phyloP scores from a whole-genome alignment of 2,888 invertebrate genomes.

The Danaus chrysippus region DNA sequence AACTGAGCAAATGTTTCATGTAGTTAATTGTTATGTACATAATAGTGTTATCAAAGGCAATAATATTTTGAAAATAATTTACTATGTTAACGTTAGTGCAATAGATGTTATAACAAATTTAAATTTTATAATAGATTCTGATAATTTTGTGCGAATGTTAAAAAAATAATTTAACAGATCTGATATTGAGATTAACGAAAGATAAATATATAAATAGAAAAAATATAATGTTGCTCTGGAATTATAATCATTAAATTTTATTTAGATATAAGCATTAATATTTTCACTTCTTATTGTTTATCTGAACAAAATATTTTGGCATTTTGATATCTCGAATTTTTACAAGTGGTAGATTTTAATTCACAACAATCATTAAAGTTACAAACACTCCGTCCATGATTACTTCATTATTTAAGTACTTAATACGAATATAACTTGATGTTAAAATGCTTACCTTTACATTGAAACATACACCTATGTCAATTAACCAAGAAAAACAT shows the following conservation, averaged over 20 bases:
- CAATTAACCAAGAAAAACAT: too few species aligned
- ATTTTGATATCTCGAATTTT: not conserved
- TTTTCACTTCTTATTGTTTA: constrained; percentile 17
- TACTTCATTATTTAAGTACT: constrained; percentile 70
- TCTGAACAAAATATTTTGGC: constrained; percentile 6
- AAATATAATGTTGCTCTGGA: constrained; percentile 39
- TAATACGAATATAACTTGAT: constrained; percentile 50
- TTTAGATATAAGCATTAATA: constrained; percentile 24
- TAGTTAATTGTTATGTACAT: constrained; percentile 48
- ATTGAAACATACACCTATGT: not conserved
- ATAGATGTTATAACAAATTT: constrained; percentile 70
- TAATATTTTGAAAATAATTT: constrained; percentile 55
- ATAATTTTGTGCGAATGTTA: constrained; percentile 40
- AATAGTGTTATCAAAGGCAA: constrained; percentile 60
- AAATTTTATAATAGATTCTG: constrained; percentile 58
- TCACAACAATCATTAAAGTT: constrained; percentile 19
- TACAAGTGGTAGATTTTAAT: constrained; percentile 2
- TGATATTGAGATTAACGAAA: constrained; percentile 74
- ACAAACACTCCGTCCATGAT: constrained; percentile 70
- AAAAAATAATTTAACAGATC: constrained; percentile 59
- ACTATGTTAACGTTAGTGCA: constrained; percentile 60
- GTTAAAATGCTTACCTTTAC: not conserved
- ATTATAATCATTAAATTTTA: constrained; percentile 23
- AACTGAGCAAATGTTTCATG: constrained; percentile 34
- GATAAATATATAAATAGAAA: constrained; percentile 37